A percentile compares a stretch with the other conserved stretches of the same genome.
Conservation (phyloP, 2,888 invertebrate species). For the Megalurothrips usitatus region DNA sequence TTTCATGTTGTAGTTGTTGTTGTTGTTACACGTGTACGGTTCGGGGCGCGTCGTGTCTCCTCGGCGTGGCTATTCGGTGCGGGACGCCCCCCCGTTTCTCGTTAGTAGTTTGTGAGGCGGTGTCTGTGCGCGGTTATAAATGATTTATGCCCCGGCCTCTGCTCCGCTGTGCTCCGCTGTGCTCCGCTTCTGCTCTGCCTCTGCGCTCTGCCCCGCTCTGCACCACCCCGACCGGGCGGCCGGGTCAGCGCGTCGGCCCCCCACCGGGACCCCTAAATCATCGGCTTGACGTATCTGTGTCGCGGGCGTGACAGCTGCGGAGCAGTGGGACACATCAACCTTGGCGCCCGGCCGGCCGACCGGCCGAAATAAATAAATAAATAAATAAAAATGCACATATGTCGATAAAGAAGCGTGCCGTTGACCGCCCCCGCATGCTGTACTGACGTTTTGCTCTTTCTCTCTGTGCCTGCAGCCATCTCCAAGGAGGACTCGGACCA, state of each 20-base stretch:
- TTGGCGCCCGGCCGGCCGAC: too few relatives aligned
- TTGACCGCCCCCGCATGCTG: background rate
- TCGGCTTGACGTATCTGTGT: background rate
- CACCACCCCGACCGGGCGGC: too few relatives aligned
- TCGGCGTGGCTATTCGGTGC: too few relatives aligned
- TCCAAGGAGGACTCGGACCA: conserved; percentile 87
- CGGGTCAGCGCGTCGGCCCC: background rate
- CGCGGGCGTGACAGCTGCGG: background rate
- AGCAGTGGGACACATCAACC: too few relatives aligned
- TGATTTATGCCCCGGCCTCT: background rate
- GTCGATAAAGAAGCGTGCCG: background rate
- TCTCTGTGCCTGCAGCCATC: conserved; percentile 65
- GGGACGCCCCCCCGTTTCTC: too few relatives aligned
- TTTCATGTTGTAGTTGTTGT: too few relatives aligned
- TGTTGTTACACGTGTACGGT: too few relatives aligned
- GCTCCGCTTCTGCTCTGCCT: too few relatives aligned
- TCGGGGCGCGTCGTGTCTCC: too few relatives aligned
- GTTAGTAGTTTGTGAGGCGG: background rate
- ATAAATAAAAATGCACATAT: too few relatives aligned
- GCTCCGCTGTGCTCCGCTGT: background rate
- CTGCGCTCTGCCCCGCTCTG: too few relatives aligned
- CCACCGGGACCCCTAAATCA: background rate
- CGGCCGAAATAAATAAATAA: too few relatives aligned
- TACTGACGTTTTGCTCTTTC: background rate
- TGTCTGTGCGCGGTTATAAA: background rate